Evolutionary conservation across 2,797 vertebrate genomes (phyloP).

Genomic region (Scleropages formosus): DNA sequence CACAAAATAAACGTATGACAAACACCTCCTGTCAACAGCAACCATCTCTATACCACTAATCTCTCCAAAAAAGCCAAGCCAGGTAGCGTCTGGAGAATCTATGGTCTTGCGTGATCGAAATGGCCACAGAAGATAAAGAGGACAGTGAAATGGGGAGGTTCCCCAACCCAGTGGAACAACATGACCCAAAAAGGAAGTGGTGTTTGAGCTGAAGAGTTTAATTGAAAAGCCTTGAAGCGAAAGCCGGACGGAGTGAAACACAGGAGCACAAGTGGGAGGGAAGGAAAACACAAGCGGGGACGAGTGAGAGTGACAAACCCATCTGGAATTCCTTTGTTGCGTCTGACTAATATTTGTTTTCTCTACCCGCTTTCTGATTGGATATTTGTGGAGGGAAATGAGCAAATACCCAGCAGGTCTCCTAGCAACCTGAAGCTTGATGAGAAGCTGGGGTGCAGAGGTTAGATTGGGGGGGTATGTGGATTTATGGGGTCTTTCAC

Average conservation of each 20-base stretch:
- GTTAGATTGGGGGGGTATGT: constrained; percentile 31
- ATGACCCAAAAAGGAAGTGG: constrained; percentile 3
- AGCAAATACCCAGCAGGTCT: constrained; percentile 65
- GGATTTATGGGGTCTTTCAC: constrained; percentile 19
- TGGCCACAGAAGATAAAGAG: neutral
- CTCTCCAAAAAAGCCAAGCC: neutral
- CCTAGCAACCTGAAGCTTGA: constrained; percentile 58
- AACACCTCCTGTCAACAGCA: constrained; percentile 17
- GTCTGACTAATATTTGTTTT: constrained; percentile 71
- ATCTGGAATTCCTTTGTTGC: constrained; percentile 73
- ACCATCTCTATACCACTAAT: neutral
- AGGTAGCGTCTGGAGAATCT: no score
- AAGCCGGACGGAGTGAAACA: constrained; percentile 41
- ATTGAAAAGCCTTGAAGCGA: constrained; percentile 22
- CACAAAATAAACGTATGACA: constrained; percentile 6
- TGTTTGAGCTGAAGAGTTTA: constrained; percentile 12
- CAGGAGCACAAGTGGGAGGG: constrained; percentile 18
- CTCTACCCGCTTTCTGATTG: constrained; percentile 60
- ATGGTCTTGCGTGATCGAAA: neutral
- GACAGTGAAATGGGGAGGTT: neutral
- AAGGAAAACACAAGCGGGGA: constrained; percentile 46
- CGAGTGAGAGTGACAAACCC: constrained; percentile 61
- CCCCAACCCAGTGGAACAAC: neutral
- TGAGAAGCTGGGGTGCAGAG: constrained; percentile 6
- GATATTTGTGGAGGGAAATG: constrained; percentile 63